phyloP scores from a whole-genome alignment of 2,113 vertebrate species.

The Rhea americana region DNA sequence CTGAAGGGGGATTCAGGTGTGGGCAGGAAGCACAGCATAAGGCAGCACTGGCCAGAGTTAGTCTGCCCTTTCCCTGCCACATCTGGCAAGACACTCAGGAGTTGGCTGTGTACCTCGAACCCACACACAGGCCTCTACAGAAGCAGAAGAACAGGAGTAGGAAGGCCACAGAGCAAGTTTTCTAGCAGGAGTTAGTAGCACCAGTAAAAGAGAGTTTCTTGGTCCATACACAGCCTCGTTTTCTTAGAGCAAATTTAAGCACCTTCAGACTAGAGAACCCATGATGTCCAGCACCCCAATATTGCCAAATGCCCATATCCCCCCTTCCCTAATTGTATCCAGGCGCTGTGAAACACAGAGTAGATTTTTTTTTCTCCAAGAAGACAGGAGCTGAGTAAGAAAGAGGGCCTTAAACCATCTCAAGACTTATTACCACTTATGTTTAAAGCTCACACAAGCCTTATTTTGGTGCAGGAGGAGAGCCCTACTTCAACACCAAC shows the following conservation, averaged over 20 bases:
- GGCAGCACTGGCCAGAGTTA: neutral
- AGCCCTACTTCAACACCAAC: neutral
- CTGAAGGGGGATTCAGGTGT: neutral
- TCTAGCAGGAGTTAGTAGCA: neutral
- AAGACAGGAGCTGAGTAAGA: neutral
- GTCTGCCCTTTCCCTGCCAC: neutral
- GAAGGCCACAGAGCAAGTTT: neutral
- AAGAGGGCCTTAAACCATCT: neutral
- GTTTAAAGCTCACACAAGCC: neutral
- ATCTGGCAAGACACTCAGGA: neutral
- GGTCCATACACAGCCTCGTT: neutral
- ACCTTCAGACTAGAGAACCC: neutral
- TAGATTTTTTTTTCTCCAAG: neutral
- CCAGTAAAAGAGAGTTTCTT: neutral
- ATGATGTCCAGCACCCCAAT: neutral
- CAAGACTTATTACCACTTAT: neutral
- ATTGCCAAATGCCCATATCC: neutral
- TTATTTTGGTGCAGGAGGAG: neutral
- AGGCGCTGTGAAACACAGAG: neutral
- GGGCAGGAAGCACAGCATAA: neutral
- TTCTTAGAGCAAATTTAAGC: neutral
- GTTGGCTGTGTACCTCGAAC: neutral
- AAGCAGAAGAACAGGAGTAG: neutral
- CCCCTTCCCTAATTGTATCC: neutral
- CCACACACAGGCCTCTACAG: neutral